Conservation (phyloP, 2,113 vertebrate species). For the Otis tarda region DNA sequence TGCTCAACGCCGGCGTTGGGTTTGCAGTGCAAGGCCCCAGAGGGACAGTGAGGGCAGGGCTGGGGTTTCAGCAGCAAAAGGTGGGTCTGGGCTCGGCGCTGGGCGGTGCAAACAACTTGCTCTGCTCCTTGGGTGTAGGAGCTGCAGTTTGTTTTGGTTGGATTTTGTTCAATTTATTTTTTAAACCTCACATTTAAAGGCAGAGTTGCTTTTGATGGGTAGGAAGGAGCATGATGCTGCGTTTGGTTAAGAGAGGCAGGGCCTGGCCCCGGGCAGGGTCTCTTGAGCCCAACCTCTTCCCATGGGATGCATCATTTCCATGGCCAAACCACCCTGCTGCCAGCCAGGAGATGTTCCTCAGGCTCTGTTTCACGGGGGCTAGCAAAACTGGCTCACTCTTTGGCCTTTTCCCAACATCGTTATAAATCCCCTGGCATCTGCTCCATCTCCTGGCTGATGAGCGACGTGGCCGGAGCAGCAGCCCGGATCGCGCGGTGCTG, state of each 20-base stretch:
- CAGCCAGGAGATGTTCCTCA: neutral
- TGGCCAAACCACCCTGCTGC: neutral
- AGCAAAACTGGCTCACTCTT: neutral
- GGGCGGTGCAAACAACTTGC: neutral
- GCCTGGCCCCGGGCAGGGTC: too few relatives aligned
- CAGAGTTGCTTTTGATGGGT: neutral
- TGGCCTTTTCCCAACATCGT: neutral
- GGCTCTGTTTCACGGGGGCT: neutral
- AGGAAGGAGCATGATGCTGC: accelerated
- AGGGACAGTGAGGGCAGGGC: neutral
- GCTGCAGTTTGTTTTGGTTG: neutral
- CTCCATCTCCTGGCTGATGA: neutral
- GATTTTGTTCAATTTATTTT: neutral
- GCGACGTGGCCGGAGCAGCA: neutral
- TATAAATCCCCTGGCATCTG: neutral
- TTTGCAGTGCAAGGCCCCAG: neutral
- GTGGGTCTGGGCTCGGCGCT: neutral
- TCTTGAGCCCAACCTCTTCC: neutral
- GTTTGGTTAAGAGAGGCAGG: neutral
- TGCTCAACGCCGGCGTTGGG: accelerated
- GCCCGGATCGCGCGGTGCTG: accelerated
- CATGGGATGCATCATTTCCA: neutral
- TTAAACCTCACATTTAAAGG: neutral
- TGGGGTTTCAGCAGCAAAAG: neutral
- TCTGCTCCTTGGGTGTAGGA: neutral